Percentiles rank a stretch among this genome's conserved stretches.
These are phyloP conservation scores for Patella caerulea DNA, from an alignment of 2,888 invertebrate genomes.

Conservation along the genomic window DNA sequence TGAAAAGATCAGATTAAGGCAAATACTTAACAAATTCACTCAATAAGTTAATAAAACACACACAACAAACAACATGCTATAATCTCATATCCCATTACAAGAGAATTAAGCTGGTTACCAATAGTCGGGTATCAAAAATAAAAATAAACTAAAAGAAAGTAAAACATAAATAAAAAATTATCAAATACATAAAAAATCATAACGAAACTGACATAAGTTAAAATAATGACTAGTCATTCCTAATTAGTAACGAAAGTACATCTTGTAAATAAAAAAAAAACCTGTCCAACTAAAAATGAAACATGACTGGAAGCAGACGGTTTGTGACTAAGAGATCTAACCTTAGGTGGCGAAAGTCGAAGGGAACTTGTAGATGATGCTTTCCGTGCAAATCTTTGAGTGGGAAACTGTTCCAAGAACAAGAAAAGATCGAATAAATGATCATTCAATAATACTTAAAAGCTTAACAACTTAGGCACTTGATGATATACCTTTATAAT, in stretches of 20 bases:
- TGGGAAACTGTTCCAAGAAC: conserved; percentile 85
- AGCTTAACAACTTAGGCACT: no score
- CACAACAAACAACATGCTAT: not conserved
- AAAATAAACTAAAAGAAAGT: not conserved
- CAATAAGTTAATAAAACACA: no score
- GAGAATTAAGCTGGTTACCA: no score
- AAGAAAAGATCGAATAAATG: conserved; percentile 14
- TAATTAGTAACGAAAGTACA: not conserved
- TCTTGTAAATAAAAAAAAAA: conserved; percentile 11
- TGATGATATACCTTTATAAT: no score
- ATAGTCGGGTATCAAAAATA: no score
- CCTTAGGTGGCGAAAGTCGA: conserved; percentile 78
- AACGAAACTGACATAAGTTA: conserved; percentile 8
- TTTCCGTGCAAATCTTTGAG: conserved; percentile 97
- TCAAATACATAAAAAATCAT: not conserved
- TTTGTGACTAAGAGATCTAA: conserved; percentile 47
- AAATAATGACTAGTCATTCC: not conserved
- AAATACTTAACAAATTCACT: no score
- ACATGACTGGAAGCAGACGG: not conserved
- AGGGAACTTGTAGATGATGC: conserved; percentile 96
- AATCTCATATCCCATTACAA: not conserved
- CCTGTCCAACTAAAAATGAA: conserved; percentile 4
- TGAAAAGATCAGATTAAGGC: no score
- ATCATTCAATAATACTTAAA: no score
- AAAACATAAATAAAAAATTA: not conserved